Evolutionary conservation across 1,140 invertebrate species (phyloP).

Genomic region (Globodera rostochiensis): DNA sequence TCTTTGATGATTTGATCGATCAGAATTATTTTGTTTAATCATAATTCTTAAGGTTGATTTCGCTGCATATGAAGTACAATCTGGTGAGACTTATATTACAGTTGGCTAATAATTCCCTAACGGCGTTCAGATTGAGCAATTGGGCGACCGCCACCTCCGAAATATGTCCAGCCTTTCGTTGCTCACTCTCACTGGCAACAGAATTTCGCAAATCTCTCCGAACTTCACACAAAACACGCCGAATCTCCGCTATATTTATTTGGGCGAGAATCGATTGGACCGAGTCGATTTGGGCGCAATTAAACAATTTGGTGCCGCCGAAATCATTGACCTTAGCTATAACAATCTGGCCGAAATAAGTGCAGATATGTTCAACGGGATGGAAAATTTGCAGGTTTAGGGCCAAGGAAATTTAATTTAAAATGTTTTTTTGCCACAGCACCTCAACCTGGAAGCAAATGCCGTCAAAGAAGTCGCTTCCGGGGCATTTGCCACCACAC

Average conservation of each 20-base stretch:
- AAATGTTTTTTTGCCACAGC: conserved; percentile 21
- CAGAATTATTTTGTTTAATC: no score
- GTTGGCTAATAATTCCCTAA: neutral
- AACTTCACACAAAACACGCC: conserved; percentile 52
- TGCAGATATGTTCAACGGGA: conserved; percentile 54
- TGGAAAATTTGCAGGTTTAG: conserved; percentile 55
- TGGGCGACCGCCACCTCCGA: conserved; percentile 45
- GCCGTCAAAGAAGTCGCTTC: conserved; percentile 59
- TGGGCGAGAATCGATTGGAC: conserved; percentile 56
- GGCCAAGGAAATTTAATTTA: neutral
- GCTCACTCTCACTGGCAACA: conserved; percentile 60
- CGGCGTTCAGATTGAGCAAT: conserved; percentile 55
- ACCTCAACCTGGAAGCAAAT: conserved; percentile 63
- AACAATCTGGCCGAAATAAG: conserved; percentile 58
- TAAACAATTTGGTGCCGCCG: conserved; percentile 54
- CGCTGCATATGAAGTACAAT: conserved; percentile 63
- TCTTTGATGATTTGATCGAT: no score
- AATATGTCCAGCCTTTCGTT: conserved; percentile 59
- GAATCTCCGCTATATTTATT: conserved; percentile 60
- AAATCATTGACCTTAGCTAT: conserved; percentile 64
- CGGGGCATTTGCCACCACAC: conserved; percentile 61
- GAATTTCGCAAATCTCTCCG: conserved; percentile 57
- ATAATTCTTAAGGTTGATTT: conserved; percentile 43
- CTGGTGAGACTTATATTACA: conserved; percentile 37
- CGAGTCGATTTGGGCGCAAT: conserved; percentile 49